Evolutionary conservation across 1,140 invertebrate species (phyloP), one percentile per base, ranked within the genome.

Genomic region (Drosophila parvula): DNA sequence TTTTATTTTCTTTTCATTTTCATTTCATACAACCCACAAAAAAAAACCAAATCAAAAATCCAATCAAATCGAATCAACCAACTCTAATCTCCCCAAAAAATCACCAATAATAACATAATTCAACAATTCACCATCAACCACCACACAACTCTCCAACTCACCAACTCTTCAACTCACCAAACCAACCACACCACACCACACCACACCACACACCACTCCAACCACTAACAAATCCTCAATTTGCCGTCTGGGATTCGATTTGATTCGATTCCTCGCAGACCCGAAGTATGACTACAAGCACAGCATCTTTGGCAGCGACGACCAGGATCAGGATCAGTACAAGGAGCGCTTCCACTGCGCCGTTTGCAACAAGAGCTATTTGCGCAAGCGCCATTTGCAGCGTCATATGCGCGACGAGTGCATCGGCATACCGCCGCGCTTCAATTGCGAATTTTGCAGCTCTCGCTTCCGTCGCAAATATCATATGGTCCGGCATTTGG

Each of bases 341-440:
- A 67, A 64, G 8, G 93, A 88, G 64, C 92, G 93, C 64, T 95
- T 94, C 74, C 84, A 85, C 3, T 96, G 95, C 88, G 83, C 91
- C 4, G 93, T 93, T 50, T 96, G 95, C 70, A 94, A 94, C 40
- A 93, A 95, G 71, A 94, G 92, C 45, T 96, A 96, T 82, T 93
- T 94, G 74, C 92, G 95, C 14, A 95, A 95, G 89, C 94, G 95
- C 59, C 94, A 94, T 10, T 80, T 95, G 53, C 94, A 94, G 69
- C 92, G 94, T 4, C 95, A 96, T 74, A 92, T 94, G 70, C 94
- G 94, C 11, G 95, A 95, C 90, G 95, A 95, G 82, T 95, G 95
- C 86, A 92, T 93, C 34, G 94, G 94, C 53, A 94, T 95, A 34
- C 94, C 94, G 64, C 95, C 95, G 14, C 93, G 94, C 34, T 96